phyloP scores from a whole-genome alignment of 2,888 invertebrate species.

The Halictus ligatus region DNA sequence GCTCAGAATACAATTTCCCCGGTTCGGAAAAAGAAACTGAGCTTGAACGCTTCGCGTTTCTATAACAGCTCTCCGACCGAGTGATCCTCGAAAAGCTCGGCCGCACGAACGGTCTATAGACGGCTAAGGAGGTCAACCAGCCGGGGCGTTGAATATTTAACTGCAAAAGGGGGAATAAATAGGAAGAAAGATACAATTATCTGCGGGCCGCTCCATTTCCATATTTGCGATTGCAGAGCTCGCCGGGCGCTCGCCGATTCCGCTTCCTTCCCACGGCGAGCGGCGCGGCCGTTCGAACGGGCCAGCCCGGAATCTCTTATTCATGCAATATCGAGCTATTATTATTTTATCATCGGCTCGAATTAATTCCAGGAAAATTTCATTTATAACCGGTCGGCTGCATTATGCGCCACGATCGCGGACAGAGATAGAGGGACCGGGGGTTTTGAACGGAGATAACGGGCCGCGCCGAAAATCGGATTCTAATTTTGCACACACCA shows the following conservation, averaged over 20 bases:
- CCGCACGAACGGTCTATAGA: neutral
- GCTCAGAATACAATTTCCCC: neutral
- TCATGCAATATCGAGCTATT: conserved; percentile 41
- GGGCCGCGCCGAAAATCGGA: conserved; percentile 38
- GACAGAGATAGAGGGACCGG: neutral
- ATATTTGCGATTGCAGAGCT: conserved; percentile 40
- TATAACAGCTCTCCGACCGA: neutral
- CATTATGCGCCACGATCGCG: conserved; percentile 23
- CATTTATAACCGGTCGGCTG: conserved; percentile 28
- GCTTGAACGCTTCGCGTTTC: neutral
- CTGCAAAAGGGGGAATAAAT: neutral
- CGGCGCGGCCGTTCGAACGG: neutral
- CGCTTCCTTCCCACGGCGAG: neutral
- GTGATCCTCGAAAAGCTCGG: neutral
- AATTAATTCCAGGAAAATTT: conserved; percentile 50
- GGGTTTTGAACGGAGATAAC: neutral
- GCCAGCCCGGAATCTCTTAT: conserved; percentile 26
- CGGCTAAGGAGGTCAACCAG: conserved; percentile 34
- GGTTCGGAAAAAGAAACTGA: neutral
- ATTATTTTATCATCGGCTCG: conserved; percentile 52
- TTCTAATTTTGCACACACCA: conserved; percentile 55
- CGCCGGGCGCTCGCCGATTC: neutral
- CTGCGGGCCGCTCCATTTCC: conserved; percentile 42
- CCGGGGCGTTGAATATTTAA: conserved; percentile 48
- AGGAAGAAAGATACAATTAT: conserved; percentile 37